Conservation (phyloP, 2,888 invertebrate species). For the Mongoloraphidia duomilia region DNA sequence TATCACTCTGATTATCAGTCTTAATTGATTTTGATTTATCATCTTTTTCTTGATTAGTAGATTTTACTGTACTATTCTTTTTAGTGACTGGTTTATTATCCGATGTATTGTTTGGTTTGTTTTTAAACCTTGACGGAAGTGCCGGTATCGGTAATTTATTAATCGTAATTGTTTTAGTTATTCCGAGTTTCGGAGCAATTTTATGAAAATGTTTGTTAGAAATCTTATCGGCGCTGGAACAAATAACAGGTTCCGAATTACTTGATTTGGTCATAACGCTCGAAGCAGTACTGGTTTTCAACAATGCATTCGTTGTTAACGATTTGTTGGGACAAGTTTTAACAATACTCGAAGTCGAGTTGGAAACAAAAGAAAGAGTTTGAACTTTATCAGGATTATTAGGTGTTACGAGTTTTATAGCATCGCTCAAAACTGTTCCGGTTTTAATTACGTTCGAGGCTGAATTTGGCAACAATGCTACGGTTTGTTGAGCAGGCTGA, state of each 20-base stretch:
- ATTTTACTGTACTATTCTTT: conserved; percentile 2
- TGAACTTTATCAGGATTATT: too few species aligned
- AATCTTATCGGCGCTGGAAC: background rate
- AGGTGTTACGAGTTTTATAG: too few species aligned
- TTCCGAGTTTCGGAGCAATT: conserved; percentile 16
- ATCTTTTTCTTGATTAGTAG: background rate
- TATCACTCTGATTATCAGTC: background rate
- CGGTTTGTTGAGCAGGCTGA: conserved; percentile 2
- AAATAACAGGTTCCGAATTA: background rate
- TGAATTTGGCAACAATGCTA: background rate
- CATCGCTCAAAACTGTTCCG: background rate
- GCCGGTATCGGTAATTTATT: conserved; percentile 32
- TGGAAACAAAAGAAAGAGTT: too few species aligned
- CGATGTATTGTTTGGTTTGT: conserved; percentile 6
- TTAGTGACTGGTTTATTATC: conserved; percentile 6
- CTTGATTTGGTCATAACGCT: background rate
- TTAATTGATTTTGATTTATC: background rate
- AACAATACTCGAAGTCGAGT: too few species aligned
- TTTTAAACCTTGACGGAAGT: conserved; percentile 19
- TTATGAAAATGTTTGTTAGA: background rate
- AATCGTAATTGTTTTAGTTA: conserved; percentile 27
- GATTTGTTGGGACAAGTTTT: too few species aligned
- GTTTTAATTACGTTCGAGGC: background rate
- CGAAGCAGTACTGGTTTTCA: background rate
- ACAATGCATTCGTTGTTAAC: background rate